Conservation (phyloP, 1,140 invertebrate genomes). For the Drosophila sucinea region DNA sequence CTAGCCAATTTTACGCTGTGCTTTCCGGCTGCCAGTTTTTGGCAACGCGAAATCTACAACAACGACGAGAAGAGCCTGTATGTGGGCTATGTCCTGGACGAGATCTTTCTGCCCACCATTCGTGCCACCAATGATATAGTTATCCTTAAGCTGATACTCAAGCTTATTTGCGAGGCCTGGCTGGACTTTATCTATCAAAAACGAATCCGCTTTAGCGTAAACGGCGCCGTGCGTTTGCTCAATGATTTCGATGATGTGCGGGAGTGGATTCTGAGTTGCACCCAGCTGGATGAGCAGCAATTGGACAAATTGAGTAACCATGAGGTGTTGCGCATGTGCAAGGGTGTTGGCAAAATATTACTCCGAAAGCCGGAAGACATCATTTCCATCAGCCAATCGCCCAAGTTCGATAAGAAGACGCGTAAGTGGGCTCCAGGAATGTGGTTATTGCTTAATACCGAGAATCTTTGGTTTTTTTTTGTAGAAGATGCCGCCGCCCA, state of each 20-base stretch:
- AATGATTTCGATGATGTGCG: constrained; percentile 90
- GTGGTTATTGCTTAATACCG: background rate
- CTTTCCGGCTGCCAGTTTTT: constrained; percentile 88
- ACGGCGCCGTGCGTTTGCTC: constrained; percentile 86
- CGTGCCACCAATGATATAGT: constrained; percentile 88
- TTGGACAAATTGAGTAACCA: constrained; percentile 88
- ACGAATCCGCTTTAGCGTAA: constrained; percentile 88
- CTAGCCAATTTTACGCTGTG: constrained; percentile 90
- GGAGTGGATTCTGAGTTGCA: constrained; percentile 87
- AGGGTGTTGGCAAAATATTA: constrained; percentile 90
- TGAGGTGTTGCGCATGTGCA: constrained; percentile 90
- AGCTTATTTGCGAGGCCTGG: constrained; percentile 93
- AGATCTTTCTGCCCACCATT: constrained; percentile 89
- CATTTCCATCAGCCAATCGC: constrained; percentile 78
- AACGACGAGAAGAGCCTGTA: constrained; percentile 77
- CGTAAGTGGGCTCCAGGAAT: constrained; percentile 33
- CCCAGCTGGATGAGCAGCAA: constrained; percentile 84
- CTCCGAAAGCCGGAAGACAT: constrained; percentile 89
- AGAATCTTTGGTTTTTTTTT: background rate
- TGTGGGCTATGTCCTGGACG: constrained; percentile 84
- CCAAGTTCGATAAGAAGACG: constrained; percentile 71
- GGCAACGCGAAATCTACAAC: constrained; percentile 83
- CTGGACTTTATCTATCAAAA: constrained; percentile 92
- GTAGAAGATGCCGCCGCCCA: constrained; percentile 68
- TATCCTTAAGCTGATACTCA: constrained; percentile 89